Percentiles rank a stretch among this genome's conserved stretches.
Evolutionary conservation across 53 echinoderm and acorn worm species (phyloP).

Genomic region (Zoroaster sp.): DNA sequence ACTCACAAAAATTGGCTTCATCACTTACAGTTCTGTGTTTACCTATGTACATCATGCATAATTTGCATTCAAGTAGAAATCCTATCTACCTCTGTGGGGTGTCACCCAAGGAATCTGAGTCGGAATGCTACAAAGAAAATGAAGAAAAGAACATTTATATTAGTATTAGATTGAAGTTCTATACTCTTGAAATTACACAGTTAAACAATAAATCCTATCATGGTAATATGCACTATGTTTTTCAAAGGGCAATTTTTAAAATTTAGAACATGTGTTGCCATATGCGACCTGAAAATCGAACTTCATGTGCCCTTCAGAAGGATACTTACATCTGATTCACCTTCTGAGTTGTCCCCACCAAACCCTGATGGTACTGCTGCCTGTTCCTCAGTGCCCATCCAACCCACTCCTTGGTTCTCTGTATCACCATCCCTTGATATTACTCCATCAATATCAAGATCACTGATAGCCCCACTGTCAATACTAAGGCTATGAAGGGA

Average conservation of each 20-base stretch:
- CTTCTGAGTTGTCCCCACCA: slow-evolving; percentile 19
- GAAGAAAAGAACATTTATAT: not conserved
- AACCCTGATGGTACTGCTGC: slow-evolving; percentile 2
- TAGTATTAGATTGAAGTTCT: too few relatives aligned
- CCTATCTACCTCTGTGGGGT: slow-evolving; percentile 25
- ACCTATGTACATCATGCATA: not conserved
- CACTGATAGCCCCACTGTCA: not conserved
- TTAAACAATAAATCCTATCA: too few relatives aligned
- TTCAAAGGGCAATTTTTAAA: too few relatives aligned
- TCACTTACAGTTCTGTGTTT: not conserved
- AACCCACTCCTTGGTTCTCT: not conserved
- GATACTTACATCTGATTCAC: slow-evolving; percentile 34
- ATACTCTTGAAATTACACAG: too few relatives aligned
- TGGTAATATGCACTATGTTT: too few relatives aligned
- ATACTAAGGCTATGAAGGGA: slow-evolving; percentile 28
- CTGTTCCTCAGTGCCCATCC: not conserved
- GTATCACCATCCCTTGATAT: not conserved
- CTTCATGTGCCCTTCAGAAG: too few relatives aligned
- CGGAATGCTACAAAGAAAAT: not conserved
- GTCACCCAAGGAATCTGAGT: slow-evolving; percentile 31
- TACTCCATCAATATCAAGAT: not conserved
- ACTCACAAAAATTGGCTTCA: not conserved
- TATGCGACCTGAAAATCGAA: too few relatives aligned
- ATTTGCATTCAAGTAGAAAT: not conserved
- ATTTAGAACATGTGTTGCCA: too few relatives aligned